Base-by-base conservation (phyloP, 2,888 invertebrate species). In the Epirrita christyi region DNA sequence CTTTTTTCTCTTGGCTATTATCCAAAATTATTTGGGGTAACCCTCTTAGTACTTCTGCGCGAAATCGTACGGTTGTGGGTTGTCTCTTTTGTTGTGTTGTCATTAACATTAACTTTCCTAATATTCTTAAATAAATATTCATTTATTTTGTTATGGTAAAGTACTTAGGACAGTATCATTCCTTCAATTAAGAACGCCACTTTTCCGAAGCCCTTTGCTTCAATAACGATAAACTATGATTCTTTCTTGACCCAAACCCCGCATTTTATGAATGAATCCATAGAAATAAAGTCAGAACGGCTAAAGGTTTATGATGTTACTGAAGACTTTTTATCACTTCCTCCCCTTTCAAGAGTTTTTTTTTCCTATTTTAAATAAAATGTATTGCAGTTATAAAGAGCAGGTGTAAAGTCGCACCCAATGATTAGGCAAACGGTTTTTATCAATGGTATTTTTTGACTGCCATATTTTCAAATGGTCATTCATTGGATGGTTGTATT, bases 321-420 rank as follows among this genome's bases (percentile, higher is more conserved):
- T 75, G 74, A 72, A 70, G 63, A 61, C 76, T 85, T 83, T 88
- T 87, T 86, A 83, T 73, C 73, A 85, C 89, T 91, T 91, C 92
- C 92, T 88, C 79, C 76, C 65, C 76, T 79, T 89, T 89, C 75
- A 78, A 42, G 4, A 64, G 53, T 59, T 69, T 74, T 73, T 76
- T 76, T 73, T 75, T 70, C 32, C 10, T 73, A 66, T 63, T n/a
- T n/a, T n/a, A n/a, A n/a, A n/a, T 71, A 73, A 72, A 79, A 78
- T 74, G 68, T 79, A 76, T 83, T 80, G 82, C 80, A 77, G 78
- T 81, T 81, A 87, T 87, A 88, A 89, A 75, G 75, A 70, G 83
- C 92, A 91, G 91, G 90, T 91, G 90, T 83, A 76, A 81, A 73
- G 73, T 78, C 74, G 73, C 77, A 76, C 73, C 81, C 81, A 79